Evolutionary conservation across 2,113 vertebrate genomes (phyloP), one percentile per base, ranked within the genome.

Genomic region (Thunnus maccoyii): DNA sequence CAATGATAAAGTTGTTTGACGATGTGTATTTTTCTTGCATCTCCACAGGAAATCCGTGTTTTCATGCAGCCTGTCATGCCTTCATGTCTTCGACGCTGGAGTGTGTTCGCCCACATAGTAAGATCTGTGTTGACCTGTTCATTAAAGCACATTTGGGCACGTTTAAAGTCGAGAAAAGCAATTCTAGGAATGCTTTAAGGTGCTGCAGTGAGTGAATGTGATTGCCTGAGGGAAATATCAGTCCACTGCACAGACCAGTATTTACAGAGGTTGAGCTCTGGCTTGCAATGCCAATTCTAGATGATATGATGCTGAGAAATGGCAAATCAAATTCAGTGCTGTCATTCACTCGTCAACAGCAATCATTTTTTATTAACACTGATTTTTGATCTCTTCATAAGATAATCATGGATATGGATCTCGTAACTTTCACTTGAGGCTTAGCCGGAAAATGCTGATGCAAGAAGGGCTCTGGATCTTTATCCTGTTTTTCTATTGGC

Each of bases 141-240:
- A 82, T 89, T 91, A 80, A 88, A 89, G 81, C 89, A 80, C 86
- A 85, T 91, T 92, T 88, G 80, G 80, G 70, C 78, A 80, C 10
- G 82, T 91, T 90, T 86, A 83, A 90, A 91, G 87, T 91, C 75
- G 80, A 81, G 79, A 72, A 58, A 57, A 92, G 79, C 67, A 90
- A 93, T 89, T 80, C 77, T 65, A 85, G 91, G 88, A 91, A 91
- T 94, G 89, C 66, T 88, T 86, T 79, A 76, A 89, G 90, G 90
- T 87, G 86, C 87, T 85, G 67, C 69, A 73, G 83, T 69, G 72
- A 83, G 77, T 72, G 78, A 90, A 80, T 82, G 78, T 57, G 74
- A 85, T 76, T 77, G 89, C 92, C 92, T 79, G 73, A 73, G 88
- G 92, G 93, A 84, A 61, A 88, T 81, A 76, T 76, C 48, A 80